A percentile compares a stretch with the other conserved stretches of the same genome.
Conservation (phyloP, 2,888 invertebrate genomes). For the Drosophila neotestacea region DNA sequence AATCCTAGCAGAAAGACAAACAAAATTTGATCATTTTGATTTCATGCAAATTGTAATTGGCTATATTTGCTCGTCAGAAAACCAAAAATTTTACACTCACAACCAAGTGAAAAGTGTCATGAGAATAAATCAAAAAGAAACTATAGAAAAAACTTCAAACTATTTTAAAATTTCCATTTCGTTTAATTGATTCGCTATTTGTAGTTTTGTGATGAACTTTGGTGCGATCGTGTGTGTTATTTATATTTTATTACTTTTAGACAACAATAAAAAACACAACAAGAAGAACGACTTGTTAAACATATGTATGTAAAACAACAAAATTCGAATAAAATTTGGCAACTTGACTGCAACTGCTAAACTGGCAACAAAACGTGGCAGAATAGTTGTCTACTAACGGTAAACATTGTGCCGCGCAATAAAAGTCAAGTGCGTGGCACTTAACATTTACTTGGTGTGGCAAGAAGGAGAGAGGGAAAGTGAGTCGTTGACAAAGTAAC, state of each 20-base stretch:
- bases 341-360: constrained; percentile 7
- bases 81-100: constrained; percentile 13
- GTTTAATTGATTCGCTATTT: constrained; percentile 22
- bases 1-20: constrained; percentile 14
- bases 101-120: constrained; percentile 36
- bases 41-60: constrained; percentile 21
- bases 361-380: constrained; percentile 19
- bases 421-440: constrained; percentile 65
- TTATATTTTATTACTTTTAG: constrained; percentile 41
- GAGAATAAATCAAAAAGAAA: constrained; percentile 12
- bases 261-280: background rate
- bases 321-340: constrained; percentile 22
- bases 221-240: constrained; percentile 18
- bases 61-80: background rate
- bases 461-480: constrained; percentile 16
- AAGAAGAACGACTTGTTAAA: constrained; percentile 4
- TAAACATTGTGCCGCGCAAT: constrained; percentile 55
- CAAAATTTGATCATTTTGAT: constrained; percentile 14
- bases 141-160: constrained; percentile 2
- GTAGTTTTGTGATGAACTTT: constrained; percentile 31
- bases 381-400: constrained; percentile 35
- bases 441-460: constrained; percentile 49
- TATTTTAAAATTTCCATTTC: constrained; percentile 26
- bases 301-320: constrained; percentile 22
- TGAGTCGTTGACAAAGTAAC: constrained; percentile 60